phyloP scores from a whole-genome alignment of 2,113 vertebrate genomes.

The Peucedramus taeniatus region DNA sequence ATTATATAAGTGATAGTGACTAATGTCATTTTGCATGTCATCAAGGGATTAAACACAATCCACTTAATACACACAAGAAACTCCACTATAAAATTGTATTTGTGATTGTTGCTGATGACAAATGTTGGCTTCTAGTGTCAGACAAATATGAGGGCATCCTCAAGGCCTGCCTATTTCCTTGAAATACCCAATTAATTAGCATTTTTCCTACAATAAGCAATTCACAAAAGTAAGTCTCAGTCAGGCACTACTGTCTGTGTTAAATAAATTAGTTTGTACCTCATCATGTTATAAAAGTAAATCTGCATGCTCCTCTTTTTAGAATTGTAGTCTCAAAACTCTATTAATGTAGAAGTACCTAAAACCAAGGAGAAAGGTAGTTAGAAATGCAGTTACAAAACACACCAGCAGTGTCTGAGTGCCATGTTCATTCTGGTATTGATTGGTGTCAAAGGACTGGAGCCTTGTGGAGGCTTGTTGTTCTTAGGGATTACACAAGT shows the following conservation, averaged over 20 bases:
- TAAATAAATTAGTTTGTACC: not conserved
- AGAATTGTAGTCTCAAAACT: not conserved
- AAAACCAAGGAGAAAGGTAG: not conserved
- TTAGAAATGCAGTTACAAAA: not conserved
- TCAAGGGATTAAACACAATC: slow-evolving; percentile 12
- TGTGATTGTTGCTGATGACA: not conserved
- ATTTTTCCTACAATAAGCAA: slow-evolving; percentile 13
- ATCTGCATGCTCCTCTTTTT: not conserved
- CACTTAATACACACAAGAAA: slow-evolving; percentile 3
- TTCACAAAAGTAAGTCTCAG: not conserved
- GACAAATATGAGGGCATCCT: not conserved
- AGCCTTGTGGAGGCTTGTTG: not conserved
- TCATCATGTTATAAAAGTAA: not conserved
- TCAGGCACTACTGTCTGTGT: not conserved
- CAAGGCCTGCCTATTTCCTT: not conserved
- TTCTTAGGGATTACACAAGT: not conserved
- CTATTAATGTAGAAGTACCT: not conserved
- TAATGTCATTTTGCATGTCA: slow-evolving; percentile 19
- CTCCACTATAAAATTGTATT: not conserved
- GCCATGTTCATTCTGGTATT: not conserved
- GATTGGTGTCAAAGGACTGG: not conserved
- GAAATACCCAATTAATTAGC: slow-evolving; percentile 18
- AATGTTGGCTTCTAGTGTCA: not conserved
- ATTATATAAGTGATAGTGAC: slow-evolving; percentile 1
- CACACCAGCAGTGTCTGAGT: not conserved